Evolutionary conservation across 2,888 invertebrate genomes (phyloP), one percentile per base, ranked within the genome.

Genomic region (Sinhomidia bicolor): DNA sequence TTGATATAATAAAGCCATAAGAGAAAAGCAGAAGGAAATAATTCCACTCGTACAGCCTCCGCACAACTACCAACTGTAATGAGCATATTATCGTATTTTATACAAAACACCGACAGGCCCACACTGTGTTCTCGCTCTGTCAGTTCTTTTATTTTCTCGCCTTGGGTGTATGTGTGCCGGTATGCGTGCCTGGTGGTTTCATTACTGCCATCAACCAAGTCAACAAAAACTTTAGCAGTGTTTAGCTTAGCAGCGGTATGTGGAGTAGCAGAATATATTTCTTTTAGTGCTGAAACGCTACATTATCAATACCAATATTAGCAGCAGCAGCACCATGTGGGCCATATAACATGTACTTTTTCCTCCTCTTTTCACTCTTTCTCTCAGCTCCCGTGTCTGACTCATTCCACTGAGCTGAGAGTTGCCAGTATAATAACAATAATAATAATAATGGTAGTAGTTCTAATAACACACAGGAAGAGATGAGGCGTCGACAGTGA

Each of bases 401-500:
- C 65, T 65, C 54, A 86, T 51, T 71, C 80, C 51, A 12, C 41
- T 62, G 79, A 85, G 23, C 36, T 51, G 2, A 44, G 65, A 7
- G 32, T n/a, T n/a, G n/a, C n/a, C n/a, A n/a, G n/a, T n/a, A n/a
- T n/a, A 57, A 2, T 47, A 10, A 47, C 47, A 9, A 68, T n/a
- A 10, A 65, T 4, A n/a, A n/a, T n/a, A n/a, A n/a, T n/a, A n/a
- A n/a, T n/a, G n/a, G n/a, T n/a, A n/a, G n/a, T n/a, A n/a, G 3
- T 71, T 3, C 65, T 36, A 41, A 47, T 47, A 7, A 44, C 29
- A 29, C n/a, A 57, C 23, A 83, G 83, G 26, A 14, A 57, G 74
- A 62, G 51, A 17, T 20, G 54, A 79, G 47, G 85, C 12, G 85
- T 85, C 89, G 89, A 89, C 68, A 85, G 78, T 82, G 68, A 82